Evolutionary conservation across 1,140 invertebrate species (phyloP), one percentile per base, ranked within the genome.

Genomic region (Drosophila triauraria): DNA sequence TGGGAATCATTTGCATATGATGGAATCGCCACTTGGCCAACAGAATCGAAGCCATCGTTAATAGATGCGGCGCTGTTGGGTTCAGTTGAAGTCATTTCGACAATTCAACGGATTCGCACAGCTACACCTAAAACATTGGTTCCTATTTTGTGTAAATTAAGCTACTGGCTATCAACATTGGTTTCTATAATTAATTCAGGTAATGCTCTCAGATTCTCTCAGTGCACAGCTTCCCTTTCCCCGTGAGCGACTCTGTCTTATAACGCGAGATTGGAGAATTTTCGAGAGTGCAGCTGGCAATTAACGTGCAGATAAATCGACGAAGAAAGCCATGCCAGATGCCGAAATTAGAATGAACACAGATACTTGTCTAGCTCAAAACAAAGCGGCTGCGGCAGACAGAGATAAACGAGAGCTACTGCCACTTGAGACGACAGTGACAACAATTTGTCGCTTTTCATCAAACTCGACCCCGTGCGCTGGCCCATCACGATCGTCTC

Each of bases 381-480:
- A 69, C 42, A 69, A 54, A 59, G 17, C 23, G 61, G 42, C 61
- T 60, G 60, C 30, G 48, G 42, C 47, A 44, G 48, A 44, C 30
- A 48, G 42, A 60, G 53, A 76, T 42, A 46, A 27, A 35, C 32
- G 56, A 59, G 48, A n/a, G 48, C 51, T 69, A 54, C 40, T 44
- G 68, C 75, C 72, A 76, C 83, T 86, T 77, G 85, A 81, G 84
- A 87, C 77, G 79, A 63, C 65, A 53, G 64, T 62, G 78, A 84
- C 62, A 80, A 78, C 78, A 68, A 79, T 68, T 87, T 86, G 79
- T 87, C 70, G 61, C 79, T 71, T 82, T 78, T 75, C 75, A 80
- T 78, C 77, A 75, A 69, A 72, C 17, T 40, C 42, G 15, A 42
- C 69, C 60, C 23, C 63, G 38, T 47, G 23, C 42, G 30, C 43